Conservation (phyloP, 2,888 invertebrate species). For the Oscheius sp. region DNA sequence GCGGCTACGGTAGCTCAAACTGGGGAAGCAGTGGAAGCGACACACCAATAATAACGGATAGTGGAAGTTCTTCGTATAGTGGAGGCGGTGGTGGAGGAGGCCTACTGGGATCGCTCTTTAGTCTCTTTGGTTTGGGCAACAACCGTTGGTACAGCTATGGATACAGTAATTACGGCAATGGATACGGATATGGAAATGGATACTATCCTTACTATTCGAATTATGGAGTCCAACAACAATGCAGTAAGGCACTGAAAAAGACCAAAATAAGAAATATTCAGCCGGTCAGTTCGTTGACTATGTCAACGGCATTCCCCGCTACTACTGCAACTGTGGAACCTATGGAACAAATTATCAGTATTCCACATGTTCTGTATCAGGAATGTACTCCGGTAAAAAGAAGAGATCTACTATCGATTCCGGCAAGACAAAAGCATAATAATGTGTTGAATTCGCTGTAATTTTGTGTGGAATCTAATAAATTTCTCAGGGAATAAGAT, state of each 20-base stretch:
- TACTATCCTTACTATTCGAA: neutral
- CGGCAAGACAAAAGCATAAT: too few species aligned
- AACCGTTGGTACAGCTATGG: neutral
- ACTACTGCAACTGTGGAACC: conserved; percentile 6
- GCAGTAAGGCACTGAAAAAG: neutral
- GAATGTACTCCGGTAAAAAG: neutral
- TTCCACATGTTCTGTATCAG: neutral
- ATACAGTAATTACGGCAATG: neutral
- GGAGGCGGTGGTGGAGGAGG: neutral
- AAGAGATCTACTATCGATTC: too few species aligned
- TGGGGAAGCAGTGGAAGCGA: too few species aligned
- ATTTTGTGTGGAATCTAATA: too few species aligned
- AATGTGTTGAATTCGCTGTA: too few species aligned
- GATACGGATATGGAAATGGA: too few species aligned
- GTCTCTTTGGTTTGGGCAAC: neutral
- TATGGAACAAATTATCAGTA: conserved; percentile 7
- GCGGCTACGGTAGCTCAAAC: too few species aligned
- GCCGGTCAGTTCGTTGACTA: neutral
- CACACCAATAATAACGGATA: too few species aligned
- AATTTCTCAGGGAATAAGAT: too few species aligned
- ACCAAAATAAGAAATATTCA: neutral
- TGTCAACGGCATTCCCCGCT: neutral
- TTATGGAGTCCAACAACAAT: neutral
- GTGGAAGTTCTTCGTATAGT: neutral
- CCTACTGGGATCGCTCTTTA: neutral